Conservation (phyloP, 2,113 vertebrate genomes). For the Rostratula benghalensis region DNA sequence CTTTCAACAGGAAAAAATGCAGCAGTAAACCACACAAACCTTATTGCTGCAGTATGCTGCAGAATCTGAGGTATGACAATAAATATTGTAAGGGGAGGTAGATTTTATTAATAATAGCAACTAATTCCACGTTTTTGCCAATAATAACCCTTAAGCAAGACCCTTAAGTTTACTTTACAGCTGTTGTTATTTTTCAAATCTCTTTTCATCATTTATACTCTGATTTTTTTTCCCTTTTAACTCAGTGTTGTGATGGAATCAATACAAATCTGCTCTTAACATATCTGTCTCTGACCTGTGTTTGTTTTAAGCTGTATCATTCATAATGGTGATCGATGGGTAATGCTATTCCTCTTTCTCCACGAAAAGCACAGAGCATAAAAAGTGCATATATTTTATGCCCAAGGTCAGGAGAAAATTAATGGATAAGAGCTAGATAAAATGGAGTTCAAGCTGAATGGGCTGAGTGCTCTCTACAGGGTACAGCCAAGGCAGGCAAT, state of each 20-base stretch:
- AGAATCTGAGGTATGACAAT: constrained; percentile 5
- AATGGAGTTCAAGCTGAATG: constrained; percentile 88
- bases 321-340: constrained; percentile 90
- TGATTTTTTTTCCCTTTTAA: constrained; percentile 68
- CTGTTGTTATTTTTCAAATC: constrained; percentile 65
- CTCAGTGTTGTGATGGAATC: constrained; percentile 75
- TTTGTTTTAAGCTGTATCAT: constrained; percentile 86
- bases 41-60: not conserved
- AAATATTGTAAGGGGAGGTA: constrained; percentile 30
- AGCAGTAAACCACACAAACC: not conserved
- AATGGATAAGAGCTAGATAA: constrained; percentile 90
- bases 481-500: constrained; percentile 76
- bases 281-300: constrained; percentile 82
- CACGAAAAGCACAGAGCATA: constrained; percentile 75
- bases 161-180: constrained; percentile 45
- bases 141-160: constrained; percentile 58
- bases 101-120: constrained; percentile 58
- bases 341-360: constrained; percentile 83
- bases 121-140: constrained; percentile 15
- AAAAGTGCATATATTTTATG: constrained; percentile 82
- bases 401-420: constrained; percentile 88
- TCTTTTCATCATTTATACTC: constrained; percentile 75
- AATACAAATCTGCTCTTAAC: constrained; percentile 82
- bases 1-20: constrained; percentile 45
- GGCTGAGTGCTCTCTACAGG: constrained; percentile 81